phyloP scores from a whole-genome alignment of 2,113 vertebrate species.

The Serinus canaria region DNA sequence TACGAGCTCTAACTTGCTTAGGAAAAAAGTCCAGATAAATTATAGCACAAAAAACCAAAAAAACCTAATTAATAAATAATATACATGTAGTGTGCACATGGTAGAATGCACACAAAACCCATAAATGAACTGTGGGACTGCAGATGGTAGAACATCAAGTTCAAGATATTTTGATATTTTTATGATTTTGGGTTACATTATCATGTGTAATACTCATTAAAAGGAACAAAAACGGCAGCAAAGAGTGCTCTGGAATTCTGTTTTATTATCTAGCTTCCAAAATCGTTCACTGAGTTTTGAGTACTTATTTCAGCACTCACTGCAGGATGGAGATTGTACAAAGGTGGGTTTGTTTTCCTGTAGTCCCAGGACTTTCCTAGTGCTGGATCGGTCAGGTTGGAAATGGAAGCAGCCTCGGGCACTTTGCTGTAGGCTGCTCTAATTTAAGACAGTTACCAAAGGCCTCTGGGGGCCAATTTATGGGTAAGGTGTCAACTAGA shows the following conservation, averaged over 20 bases:
- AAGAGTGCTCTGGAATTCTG: neutral
- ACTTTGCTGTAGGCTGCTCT: neutral
- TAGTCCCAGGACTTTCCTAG: neutral
- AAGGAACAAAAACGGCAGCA: neutral
- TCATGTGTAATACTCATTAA: neutral
- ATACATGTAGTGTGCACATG: neutral
- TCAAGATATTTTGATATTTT: neutral
- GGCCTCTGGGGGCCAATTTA: neutral
- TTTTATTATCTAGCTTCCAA: neutral
- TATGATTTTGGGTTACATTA: neutral
- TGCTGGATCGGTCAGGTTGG: neutral
- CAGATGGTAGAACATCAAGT: neutral
- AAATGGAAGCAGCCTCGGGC: conserved; percentile 10
- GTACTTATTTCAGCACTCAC: neutral
- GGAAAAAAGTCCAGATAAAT: conserved; percentile 7
- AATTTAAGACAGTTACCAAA: conserved; percentile 7
- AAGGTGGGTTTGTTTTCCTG: neutral
- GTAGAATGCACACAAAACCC: neutral
- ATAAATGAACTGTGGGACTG: neutral
- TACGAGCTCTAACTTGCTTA: neutral
- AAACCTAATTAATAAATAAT: neutral
- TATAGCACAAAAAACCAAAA: neutral
- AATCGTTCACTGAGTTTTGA: neutral
- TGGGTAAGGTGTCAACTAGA: conserved; percentile 6
- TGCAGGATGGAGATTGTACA: neutral